Evolutionary conservation across 2,888 invertebrate species (phyloP).

Genomic region (Melangyna quadrimaculata): DNA sequence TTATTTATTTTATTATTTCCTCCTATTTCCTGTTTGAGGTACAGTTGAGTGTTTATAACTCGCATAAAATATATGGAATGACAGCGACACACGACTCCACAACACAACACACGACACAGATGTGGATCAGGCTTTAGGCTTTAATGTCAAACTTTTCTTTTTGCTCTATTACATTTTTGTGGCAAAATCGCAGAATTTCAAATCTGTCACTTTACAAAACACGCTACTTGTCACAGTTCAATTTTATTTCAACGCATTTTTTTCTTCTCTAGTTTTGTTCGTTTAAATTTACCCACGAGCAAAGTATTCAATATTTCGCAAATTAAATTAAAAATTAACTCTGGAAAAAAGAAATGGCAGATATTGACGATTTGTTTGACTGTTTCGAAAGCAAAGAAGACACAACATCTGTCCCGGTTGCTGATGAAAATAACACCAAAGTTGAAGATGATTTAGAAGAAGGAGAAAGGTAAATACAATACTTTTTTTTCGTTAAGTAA

Average conservation of each 20-base stretch:
- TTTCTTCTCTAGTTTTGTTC: constrained; percentile 7
- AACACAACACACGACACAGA: too few relatives aligned
- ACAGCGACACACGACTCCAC: too few relatives aligned
- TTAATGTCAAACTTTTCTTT: not conserved
- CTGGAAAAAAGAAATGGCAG: constrained; percentile 73
- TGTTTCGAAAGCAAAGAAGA: constrained; percentile 78
- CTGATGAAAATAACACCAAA: not conserved
- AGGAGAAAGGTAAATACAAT: not conserved
- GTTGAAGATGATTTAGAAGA: not conserved
- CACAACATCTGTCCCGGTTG: constrained; percentile 54
- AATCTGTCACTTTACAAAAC: constrained; percentile 22
- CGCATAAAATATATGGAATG: too few relatives aligned
- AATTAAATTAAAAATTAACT: not conserved
- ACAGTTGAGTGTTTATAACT: too few relatives aligned
- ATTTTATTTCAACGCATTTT: not conserved
- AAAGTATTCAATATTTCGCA: constrained; percentile 3
- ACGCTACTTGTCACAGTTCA: constrained; percentile 8
- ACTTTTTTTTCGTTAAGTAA: not conserved
- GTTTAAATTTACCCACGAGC: not conserved
- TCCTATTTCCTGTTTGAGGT: too few relatives aligned
- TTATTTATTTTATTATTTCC: too few relatives aligned
- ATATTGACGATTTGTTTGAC: constrained; percentile 80
- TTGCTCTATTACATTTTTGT: not conserved
- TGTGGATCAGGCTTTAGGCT: too few relatives aligned
- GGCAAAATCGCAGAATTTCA: too few relatives aligned